phyloP scores from a whole-genome alignment of 2,888 invertebrate genomes.

The Sinentomon sp. region DNA sequence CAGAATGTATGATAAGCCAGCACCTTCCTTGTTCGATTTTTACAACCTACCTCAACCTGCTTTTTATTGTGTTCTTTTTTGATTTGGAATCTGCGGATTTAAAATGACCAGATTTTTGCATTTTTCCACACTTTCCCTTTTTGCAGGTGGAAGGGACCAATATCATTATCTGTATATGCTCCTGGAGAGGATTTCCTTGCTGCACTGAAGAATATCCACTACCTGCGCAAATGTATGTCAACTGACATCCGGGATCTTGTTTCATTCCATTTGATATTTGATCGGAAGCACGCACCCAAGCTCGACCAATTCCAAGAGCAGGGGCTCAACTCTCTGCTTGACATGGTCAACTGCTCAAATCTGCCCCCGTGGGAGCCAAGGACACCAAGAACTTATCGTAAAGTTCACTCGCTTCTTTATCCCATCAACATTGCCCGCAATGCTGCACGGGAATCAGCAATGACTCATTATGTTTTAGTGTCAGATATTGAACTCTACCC shows the following conservation, averaged over 20 bases:
- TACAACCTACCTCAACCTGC: no score
- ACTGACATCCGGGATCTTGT: conserved; percentile 45
- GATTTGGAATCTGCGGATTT: no score
- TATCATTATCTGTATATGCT: conserved; percentile 20
- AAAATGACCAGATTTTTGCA: no score
- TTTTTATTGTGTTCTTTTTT: no score
- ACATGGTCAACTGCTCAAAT: conserved; percentile 42
- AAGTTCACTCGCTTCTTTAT: conserved; percentile 49
- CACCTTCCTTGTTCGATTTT: no score
- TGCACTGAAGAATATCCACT: conserved; percentile 50
- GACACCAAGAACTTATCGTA: conserved; percentile 30
- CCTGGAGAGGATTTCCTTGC: conserved; percentile 28
- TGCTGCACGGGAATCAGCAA: conserved; percentile 53
- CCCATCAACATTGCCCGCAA: conserved; percentile 75
- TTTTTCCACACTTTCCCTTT: no score
- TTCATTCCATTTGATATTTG: conserved; percentile 72
- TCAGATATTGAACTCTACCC: conserved; percentile 79
- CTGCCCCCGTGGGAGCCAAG: conserved; percentile 34
- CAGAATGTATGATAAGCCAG: no score
- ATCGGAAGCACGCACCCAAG: conserved; percentile 55
- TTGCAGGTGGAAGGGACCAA: conserved; percentile 21
- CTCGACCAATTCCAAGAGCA: no score
- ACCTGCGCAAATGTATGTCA: conserved; percentile 43
- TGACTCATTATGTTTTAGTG: conserved; percentile 53
- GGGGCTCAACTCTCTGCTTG: no score